These are phyloP conservation scores for Hymenopus coronatus DNA, from an alignment of 2,888 invertebrate species.

Conservation along the genomic window DNA sequence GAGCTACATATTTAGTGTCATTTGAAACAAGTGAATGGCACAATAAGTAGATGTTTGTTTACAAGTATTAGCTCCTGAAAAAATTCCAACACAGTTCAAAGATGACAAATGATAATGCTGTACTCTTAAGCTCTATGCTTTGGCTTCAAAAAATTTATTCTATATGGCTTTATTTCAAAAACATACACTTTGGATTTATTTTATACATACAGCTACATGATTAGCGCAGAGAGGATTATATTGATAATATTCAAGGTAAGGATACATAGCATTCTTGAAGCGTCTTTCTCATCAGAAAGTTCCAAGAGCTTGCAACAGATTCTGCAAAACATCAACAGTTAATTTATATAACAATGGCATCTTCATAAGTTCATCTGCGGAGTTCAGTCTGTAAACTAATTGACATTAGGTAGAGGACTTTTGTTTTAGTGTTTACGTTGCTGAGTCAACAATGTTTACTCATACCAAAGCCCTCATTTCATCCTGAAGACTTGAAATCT, in stretches of 20 bases:
- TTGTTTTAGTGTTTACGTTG: background rate
- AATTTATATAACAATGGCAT: background rate
- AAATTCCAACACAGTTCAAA: background rate
- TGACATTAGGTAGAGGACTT: slow-evolving; percentile 25
- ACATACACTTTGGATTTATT: background rate
- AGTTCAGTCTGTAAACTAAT: slow-evolving; percentile 25
- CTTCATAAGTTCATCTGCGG: slow-evolving; percentile 5
- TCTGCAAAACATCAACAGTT: slow-evolving; percentile 2
- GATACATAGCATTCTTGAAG: background rate
- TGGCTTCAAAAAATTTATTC: background rate
- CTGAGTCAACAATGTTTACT: background rate
- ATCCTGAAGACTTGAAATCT: slow-evolving; percentile 7
- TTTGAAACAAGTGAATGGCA: background rate
- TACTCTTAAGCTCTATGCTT: background rate
- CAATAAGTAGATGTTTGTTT: background rate
- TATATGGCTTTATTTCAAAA: background rate
- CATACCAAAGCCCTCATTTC: slow-evolving; percentile 3
- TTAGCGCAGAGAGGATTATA: background rate
- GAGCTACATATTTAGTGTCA: background rate
- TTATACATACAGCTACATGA: background rate
- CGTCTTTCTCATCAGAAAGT: background rate
- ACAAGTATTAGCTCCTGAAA: background rate
- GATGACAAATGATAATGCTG: background rate
- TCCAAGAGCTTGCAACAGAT: background rate
- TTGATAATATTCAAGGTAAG: background rate